Evolutionary conservation across 2,797 vertebrate genomes (phyloP), one percentile per base, ranked within the genome.

Genomic region (Esox lucius): DNA sequence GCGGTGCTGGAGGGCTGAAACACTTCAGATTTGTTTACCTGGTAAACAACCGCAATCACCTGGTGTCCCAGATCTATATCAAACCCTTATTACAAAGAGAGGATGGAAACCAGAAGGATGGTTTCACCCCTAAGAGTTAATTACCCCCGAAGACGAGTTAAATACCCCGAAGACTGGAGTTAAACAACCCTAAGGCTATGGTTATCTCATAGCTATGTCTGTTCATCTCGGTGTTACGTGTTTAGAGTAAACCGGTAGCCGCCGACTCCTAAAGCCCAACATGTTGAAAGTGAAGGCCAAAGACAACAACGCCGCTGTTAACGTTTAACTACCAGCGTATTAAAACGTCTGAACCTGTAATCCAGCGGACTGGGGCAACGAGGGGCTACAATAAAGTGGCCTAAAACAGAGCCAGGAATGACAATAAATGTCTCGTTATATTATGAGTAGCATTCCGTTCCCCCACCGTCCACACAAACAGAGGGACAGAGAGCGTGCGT

Each of bases 361-460:
- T 66, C 15, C 19, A 22, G n/a, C 11, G 7, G 8, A n/a, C 53
- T 1, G 53, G 53, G 7, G n/a, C n/a, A n/a, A 56, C n/a, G n/a
- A 56, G 1, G 53, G 53, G n/a, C n/a, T 9, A 56, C 53, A 56
- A 22, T 56, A 56, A 22, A 22, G 19, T 17, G 64, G 28, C 33
- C 64, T 66, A 66, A 70, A 49, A 69, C 6, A 68, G 66, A 68
- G 67, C 19, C 33, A 68, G 67, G 35, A 35, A 68, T 39, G 11
- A 46, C 67, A 22, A 68, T 68, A 68, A 35, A 66, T 24, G 22
- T 66, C 64, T 66, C 24, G 64, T 22, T 16, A 68, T 39, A 39
- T 66, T 35, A 66, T 66, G 67, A 68, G 17, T n/a, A 68, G n/a
- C 33, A 39, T 46, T 39, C 33, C 67, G 17, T 22, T 35, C 1